Base-by-base conservation (phyloP, 1,140 invertebrate species). In the Brachionus paranguensis region DNA sequence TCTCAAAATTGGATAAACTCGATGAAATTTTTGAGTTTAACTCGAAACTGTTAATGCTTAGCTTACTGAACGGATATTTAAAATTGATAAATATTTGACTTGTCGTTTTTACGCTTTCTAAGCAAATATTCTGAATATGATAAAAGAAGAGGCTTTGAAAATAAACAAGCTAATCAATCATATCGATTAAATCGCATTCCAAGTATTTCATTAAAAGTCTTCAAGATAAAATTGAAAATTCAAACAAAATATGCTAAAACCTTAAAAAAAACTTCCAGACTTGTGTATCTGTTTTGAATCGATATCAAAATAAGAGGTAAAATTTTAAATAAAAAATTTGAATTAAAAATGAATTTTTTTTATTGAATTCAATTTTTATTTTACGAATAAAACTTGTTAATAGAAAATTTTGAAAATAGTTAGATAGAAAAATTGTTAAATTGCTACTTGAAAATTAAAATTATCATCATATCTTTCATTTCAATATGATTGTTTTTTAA, bases 51-150 rank as follows among this genome's bases (percentile, higher is more conserved):
- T 29, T 68, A 43, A 72, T 72, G 68, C 68, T 72, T 45, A 41
- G 41, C 41, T 41, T 43, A 72, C 68, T 72, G 37, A 72, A 10
- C 68, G 68, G 68, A 72, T 72, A 72, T 72, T 72, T 72, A 72
- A 43, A 43, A 72, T 20, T 72, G 68, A 72, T 72, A 72, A 72
- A 72, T 72, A 72, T 72, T 72, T 72, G 68, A 72, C 43, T 72
- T 72, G 29, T 72, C 68, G 68, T 72, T 72, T 72, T 41, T 72
- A 68, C 65, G 65, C 65, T 33, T 68, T 68, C 65, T 72, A 72
- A 72, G 68, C 68, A 72, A 72, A 72, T 72, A 68, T 68, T 3
- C 14, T 68, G 8, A 33, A 68, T 68, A 41, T 68, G 65, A 68
- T 41, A 68, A 41, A 68, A 68, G 5, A 68, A 68, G 33, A 68